These are phyloP conservation scores for Shinisaurus crocodilurus DNA, from an alignment of 2,113 vertebrate genomes.

Conservation along the genomic window DNA sequence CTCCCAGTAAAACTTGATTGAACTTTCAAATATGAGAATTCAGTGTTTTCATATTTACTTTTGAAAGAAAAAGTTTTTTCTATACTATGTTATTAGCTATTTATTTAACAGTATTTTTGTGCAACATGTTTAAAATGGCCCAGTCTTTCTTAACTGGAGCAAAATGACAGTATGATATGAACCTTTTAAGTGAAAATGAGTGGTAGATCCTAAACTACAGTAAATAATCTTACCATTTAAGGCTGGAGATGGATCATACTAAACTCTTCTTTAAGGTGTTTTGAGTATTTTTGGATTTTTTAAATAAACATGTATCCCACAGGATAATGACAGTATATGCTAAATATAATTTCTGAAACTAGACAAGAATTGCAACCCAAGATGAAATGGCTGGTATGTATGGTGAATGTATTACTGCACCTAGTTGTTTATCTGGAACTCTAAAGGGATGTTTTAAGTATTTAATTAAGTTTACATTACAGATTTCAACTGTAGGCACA, in stretches of 20 bases:
- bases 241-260: slow-evolving; percentile 38
- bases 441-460: slow-evolving; percentile 12
- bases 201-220: slow-evolving; percentile 46
- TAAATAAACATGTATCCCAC: slow-evolving; percentile 38
- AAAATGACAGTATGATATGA: slow-evolving; percentile 30
- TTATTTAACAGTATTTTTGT: slow-evolving; percentile 36
- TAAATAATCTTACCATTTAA: slow-evolving; percentile 44
- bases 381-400: slow-evolving; percentile 33
- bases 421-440: slow-evolving; percentile 26
- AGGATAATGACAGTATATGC: slow-evolving; percentile 32
- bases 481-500: slow-evolving; percentile 11
- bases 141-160: slow-evolving; percentile 9
- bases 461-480: slow-evolving; percentile 36
- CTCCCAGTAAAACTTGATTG: slow-evolving; percentile 73
- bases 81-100: slow-evolving; percentile 16
- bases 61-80: slow-evolving; percentile 37
- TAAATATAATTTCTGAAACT: slow-evolving; percentile 60
- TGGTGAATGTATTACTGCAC: slow-evolving; percentile 44
- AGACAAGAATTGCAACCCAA: slow-evolving; percentile 39
- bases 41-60: slow-evolving; percentile 9
- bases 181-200: slow-evolving; percentile 57
- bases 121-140: slow-evolving; percentile 39
- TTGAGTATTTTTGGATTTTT: slow-evolving; percentile 60
- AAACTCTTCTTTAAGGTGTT: slow-evolving; percentile 48
- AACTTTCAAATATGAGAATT: slow-evolving; percentile 32